Conservation (phyloP, 2,797 vertebrate species). For the Threskiornis aethiopicus region DNA sequence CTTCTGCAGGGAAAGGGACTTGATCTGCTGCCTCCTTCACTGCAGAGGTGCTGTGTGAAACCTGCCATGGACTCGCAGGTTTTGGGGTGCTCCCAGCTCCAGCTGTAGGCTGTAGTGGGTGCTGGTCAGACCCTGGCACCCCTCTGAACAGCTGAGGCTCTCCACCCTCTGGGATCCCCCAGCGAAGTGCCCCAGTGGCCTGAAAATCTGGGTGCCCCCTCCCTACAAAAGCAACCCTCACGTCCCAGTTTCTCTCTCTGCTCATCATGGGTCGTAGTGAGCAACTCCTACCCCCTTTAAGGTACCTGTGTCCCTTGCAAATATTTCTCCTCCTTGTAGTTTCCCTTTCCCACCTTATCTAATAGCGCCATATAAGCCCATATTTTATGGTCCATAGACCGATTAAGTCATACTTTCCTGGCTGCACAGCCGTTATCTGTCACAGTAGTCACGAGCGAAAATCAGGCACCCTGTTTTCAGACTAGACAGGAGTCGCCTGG, state of each 20-base stretch:
- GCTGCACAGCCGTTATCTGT: not conserved
- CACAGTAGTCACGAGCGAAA: accelerated
- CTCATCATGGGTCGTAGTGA: not conserved
- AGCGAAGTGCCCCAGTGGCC: accelerated
- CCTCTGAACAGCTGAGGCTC: not conserved
- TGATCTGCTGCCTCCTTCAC: not conserved
- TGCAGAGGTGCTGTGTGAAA: not conserved
- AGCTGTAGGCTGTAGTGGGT: not conserved
- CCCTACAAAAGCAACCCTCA: not conserved
- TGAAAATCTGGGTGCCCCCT: not conserved
- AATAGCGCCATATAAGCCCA: accelerated
- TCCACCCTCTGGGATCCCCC: not conserved
- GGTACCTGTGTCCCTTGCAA: not conserved
- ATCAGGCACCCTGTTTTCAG: not conserved
- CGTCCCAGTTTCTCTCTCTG: not conserved
- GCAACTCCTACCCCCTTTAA: not conserved
- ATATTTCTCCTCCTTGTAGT: not conserved
- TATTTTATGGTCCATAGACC: not conserved
- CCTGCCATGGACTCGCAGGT: not conserved
- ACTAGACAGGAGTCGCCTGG: not conserved
- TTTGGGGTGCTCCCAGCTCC: not conserved
- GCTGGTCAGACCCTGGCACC: not conserved
- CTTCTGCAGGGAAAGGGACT: not conserved
- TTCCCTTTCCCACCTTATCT: not conserved
- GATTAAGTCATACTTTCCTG: not conserved